These are phyloP conservation scores for Heliangelus exortis DNA, from an alignment of 2,797 vertebrate genomes.

Conservation along the genomic window DNA sequence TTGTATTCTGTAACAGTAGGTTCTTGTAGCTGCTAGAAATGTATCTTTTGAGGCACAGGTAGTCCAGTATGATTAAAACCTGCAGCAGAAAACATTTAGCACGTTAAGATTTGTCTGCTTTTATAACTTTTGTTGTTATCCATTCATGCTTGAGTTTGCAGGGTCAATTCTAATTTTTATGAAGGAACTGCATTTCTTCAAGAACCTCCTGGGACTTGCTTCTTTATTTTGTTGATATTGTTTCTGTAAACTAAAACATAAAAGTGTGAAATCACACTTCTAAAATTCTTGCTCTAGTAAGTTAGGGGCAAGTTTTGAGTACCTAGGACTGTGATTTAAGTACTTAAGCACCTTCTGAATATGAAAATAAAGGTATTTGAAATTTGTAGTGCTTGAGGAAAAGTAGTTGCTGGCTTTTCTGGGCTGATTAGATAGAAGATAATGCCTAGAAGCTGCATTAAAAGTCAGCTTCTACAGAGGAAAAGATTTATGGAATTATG, in stretches of 20 bases:
- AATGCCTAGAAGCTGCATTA: fast-evolving
- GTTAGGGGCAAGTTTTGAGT: neutral
- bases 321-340: neutral
- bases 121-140: neutral
- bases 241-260: neutral
- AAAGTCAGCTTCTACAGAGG: neutral
- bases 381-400: neutral
- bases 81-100: neutral
- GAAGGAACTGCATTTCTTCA: neutral
- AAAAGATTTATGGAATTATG: neutral
- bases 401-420: neutral
- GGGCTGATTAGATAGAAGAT: neutral
- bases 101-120: neutral
- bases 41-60: neutral
- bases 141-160: neutral
- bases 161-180: slow-evolving; percentile 19
- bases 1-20: neutral
- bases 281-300: neutral
- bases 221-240: neutral
- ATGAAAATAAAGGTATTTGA: neutral
- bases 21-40: neutral
- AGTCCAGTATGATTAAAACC: neutral
- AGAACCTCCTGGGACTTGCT: neutral
- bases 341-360: neutral
- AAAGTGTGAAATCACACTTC: neutral